A percentile compares a stretch with the other conserved stretches of the same genome.
These are phyloP conservation scores for Otocyon megalotis DNA, from an alignment of 2,113 vertebrate species.

Conservation along the genomic window DNA sequence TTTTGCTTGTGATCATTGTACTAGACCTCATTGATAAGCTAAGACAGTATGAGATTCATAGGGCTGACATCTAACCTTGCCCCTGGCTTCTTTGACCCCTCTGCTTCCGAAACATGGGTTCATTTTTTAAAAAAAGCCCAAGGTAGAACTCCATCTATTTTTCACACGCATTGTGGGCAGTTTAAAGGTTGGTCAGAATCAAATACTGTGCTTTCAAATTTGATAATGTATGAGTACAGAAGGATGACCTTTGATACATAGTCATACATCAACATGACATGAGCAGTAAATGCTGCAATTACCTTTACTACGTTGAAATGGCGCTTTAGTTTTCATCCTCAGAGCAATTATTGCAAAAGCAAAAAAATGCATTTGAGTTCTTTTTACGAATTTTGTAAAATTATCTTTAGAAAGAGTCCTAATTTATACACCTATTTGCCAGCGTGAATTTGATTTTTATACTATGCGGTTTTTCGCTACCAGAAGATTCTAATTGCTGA, in stretches of 20 bases:
- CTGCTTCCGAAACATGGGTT: conserved; percentile 92
- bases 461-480: conserved; percentile 22
- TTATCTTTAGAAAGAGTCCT: conserved; percentile 69
- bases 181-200: conserved; percentile 92
- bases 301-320: conserved; percentile 87
- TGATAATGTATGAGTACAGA: conserved; percentile 99
- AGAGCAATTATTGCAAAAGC: conserved; percentile 85
- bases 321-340: conserved; percentile 85
- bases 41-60: conserved; percentile 91
- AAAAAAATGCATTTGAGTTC: conserved; percentile 70
- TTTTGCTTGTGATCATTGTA: conserved; percentile 96
- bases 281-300: conserved; percentile 96
- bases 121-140: conserved; percentile 78
- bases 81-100: conserved; percentile 96
- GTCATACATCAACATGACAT: conserved; percentile 98
- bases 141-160: conserved; percentile 87
- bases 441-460: conserved; percentile 68
- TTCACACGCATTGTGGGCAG: conserved; percentile 89
- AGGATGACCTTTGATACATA: conserved; percentile 95
- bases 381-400: conserved; percentile 79
- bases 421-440: conserved; percentile 71
- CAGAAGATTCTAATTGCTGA: conserved; percentile 46
- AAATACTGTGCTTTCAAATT: conserved; percentile 96
- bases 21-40: conserved; percentile 95
- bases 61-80: conserved; percentile 90